Evolutionary conservation across 2,797 vertebrate species (phyloP), one percentile per base, ranked within the genome.

Genomic region (Phataginus tricuspis): DNA sequence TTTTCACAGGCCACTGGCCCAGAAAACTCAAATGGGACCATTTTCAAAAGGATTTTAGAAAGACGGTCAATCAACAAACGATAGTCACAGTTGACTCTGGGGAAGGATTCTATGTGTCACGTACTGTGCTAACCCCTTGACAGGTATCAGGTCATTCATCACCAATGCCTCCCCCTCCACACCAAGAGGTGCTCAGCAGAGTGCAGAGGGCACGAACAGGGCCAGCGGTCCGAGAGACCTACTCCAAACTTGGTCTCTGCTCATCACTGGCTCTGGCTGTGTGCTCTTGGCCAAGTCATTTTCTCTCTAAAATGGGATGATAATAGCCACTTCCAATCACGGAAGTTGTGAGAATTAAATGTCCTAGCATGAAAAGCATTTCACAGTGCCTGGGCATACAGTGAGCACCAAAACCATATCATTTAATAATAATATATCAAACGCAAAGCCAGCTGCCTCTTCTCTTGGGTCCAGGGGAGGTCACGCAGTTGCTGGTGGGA

Each of bases 11-110:
- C 59, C 84, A 78, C 37, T 21, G 55, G 85, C 45, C 51, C 55
- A 63, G 39, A 71, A 59, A 74, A 86, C 55, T 45, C 19, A 8
- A 37, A 37, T 2, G 25, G 27, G 75, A 72, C 18, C 2, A 1
- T 83, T 91, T 89, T 27, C 87, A 95, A 88, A 84, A 86, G 71
- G 55, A 39, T 68, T 45, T 87, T 42, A 61, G 18, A n/a, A 86
- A 45, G 21, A 74, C 11, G 88, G 31, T 55, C 61, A 42, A 37
- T 25, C 39, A 34, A 45, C 21, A 51, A 55, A 51, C 34, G 27
- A 69, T 0, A 66, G 29, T 27, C 68, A 72, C 34, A 49, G 42
- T 0, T 79, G 49, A 63, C 19, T 91, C 74, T 53, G 45, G 34
- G 4, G 25, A 85, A 93, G 31, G 34, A 57, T 19, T 78, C 10